Percentiles rank a stretch among this genome's conserved stretches.
phyloP scores from a whole-genome alignment of 2,888 invertebrate species.

The Dynastes maya region DNA sequence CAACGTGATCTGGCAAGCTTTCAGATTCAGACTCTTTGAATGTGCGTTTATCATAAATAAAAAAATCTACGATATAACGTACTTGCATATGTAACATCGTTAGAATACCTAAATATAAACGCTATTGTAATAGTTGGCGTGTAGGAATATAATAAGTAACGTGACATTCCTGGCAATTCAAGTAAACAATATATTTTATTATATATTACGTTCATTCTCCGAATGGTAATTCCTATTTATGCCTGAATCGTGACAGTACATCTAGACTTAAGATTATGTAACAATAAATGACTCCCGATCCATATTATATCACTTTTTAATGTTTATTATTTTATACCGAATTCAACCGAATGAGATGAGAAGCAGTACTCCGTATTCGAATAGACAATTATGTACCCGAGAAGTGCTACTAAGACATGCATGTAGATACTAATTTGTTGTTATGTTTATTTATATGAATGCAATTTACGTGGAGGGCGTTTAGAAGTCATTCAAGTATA shows the following conservation, averaged over 20 bases:
- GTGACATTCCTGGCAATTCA: no score
- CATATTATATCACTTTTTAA: no score
- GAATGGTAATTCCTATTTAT: background rate
- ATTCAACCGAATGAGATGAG: no score
- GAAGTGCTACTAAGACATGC: background rate
- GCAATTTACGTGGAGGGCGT: constrained; percentile 34
- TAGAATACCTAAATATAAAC: no score
- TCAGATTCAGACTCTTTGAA: background rate
- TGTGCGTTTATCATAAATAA: constrained; percentile 1
- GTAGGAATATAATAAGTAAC: no score
- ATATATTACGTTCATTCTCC: background rate
- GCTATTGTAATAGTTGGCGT: no score
- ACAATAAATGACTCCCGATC: background rate
- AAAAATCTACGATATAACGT: background rate
- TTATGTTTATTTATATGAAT: constrained; percentile 29
- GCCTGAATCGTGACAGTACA: background rate
- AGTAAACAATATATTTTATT: background rate
- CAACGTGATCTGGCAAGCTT: constrained; percentile 11
- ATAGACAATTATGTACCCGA: background rate
- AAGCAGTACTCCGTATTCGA: no score
- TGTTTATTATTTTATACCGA: no score
- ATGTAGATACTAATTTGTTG: constrained; percentile 18
- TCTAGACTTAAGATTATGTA: background rate
- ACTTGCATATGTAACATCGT: background rate
- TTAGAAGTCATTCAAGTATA: constrained; percentile 32